Base-by-base conservation (phyloP, 1,140 invertebrate genomes). In the Zaprionus gabonicus region DNA sequence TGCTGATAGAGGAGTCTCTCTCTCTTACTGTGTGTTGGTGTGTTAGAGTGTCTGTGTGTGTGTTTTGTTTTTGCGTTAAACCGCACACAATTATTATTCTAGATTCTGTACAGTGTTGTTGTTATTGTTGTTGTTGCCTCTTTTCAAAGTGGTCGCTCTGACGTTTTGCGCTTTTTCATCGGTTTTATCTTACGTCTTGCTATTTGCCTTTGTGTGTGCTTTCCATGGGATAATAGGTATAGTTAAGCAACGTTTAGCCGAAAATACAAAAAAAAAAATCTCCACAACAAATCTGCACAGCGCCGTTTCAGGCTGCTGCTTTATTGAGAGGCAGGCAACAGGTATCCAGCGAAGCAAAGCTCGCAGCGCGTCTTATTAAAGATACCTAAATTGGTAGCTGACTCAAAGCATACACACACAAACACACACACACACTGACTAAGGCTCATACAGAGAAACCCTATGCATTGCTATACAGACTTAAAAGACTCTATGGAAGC, bases 41-140 rank as follows among this genome's bases (percentile, higher is more conserved):
- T 20, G 20, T 20, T 20, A 20, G 20, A 17, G 41, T 44, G 5
- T 38, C n/a, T n/a, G 58, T 70, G 31, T 67, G 62, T 10, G 51
- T 67, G 34, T 60, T 28, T 53, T 53, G 36, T 38, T 49, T 27
- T 44, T 25, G 25, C 44, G 59, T 74, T 67, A 67, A 79, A 66
- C 66, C 73, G 57, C 78, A 83, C 81, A 83, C 87, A 83, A 81
- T 81, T 88, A 88, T 87, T 84, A 87, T 90, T 87, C 71, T 88
- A 88, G 71, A 87, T 81, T 78, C 74, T 58, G 64, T 72, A 51
- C 58, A 69, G 65, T 64, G 65, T 67, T 60, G 59, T 49, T 58
- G 34, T 55, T 70, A 13, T 9, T 23, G 23, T 57, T 66, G 64
- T 53, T 68, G 41, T 71, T 60, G 58, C 53, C 57, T 73, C 66